Evolutionary conservation across 2,888 invertebrate species (phyloP).

Genomic region (Drosophila colorata): DNA sequence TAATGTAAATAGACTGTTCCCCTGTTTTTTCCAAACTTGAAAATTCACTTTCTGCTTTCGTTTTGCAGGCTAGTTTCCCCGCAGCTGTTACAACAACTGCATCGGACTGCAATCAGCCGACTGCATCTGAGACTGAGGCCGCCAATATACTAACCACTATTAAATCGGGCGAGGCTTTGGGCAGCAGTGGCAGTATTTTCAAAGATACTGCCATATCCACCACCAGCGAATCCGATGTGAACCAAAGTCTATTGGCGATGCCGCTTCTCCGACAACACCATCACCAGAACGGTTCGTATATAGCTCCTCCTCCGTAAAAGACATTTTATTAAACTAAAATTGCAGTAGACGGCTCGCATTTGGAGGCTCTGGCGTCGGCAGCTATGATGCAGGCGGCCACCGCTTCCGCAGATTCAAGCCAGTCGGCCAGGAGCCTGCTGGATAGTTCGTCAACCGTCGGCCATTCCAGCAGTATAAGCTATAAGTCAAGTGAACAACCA

Average conservation of each 20-base stretch:
- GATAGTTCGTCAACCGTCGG: constrained; percentile 15
- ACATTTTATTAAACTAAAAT: background rate
- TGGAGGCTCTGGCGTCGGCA: constrained; percentile 83
- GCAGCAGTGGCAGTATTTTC: constrained; percentile 9
- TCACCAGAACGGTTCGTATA: constrained; percentile 57
- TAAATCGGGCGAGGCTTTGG: constrained; percentile 75
- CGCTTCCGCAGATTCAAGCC: constrained; percentile 42
- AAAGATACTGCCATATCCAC: constrained; percentile 46
- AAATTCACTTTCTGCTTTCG: background rate
- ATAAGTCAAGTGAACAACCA: constrained; percentile 28
- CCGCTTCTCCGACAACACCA: constrained; percentile 22
- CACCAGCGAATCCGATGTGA: constrained; percentile 20
- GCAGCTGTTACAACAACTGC: constrained; percentile 24
- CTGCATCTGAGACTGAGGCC: constrained; percentile 82
- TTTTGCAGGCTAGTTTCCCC: constrained; percentile 17
- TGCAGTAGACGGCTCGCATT: constrained; percentile 74
- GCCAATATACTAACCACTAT: constrained; percentile 84
- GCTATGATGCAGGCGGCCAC: constrained; percentile 82
- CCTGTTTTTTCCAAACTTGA: background rate
- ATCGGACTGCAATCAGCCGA: constrained; percentile 55
- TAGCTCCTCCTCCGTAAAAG: background rate
- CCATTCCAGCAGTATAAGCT: constrained; percentile 5
- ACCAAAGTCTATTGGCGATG: constrained; percentile 5
- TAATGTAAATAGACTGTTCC: constrained; percentile 4
- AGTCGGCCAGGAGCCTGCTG: constrained; percentile 22